Evolutionary conservation across 2,113 vertebrate species (phyloP).

Genomic region (Ammodramus savannarum): DNA sequence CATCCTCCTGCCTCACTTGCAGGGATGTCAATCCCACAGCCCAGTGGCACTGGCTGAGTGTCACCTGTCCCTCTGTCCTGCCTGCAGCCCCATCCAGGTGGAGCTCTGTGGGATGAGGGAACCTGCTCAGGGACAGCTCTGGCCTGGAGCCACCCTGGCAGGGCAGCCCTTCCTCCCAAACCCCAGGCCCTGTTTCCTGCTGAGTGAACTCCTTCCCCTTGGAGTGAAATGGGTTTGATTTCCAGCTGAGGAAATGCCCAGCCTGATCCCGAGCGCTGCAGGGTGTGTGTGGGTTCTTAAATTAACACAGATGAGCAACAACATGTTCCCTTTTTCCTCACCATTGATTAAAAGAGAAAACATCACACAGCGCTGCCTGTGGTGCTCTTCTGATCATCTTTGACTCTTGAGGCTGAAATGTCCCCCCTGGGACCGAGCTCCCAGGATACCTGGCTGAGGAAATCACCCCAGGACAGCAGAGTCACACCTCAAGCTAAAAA

Average conservation of each 20-base stretch:
- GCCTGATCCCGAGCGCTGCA: not conserved
- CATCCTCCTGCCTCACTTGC: fast-evolving
- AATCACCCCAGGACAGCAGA: not conserved
- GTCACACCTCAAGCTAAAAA: not conserved
- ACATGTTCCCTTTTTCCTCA: not conserved
- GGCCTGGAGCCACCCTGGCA: not conserved
- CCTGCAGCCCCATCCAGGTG: not conserved
- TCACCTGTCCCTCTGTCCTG: not conserved
- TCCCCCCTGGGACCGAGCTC: not conserved
- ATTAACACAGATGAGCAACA: not conserved
- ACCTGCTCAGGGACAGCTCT: not conserved
- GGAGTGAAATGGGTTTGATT: not conserved
- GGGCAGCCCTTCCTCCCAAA: not conserved
- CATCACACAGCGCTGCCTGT: not conserved
- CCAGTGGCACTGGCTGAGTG: not conserved
- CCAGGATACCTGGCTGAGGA: not conserved
- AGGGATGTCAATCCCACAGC: not conserved
- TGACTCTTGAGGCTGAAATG: not conserved
- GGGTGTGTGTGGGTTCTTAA: not conserved
- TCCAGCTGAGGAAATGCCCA: not conserved
- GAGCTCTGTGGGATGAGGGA: not conserved
- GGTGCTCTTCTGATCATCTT: not conserved
- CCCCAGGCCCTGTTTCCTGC: not conserved
- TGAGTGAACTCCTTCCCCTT: not conserved
- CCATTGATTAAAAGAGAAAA: not conserved